Evolutionary conservation across 1,140 invertebrate species (phyloP).

Genomic region (Brachionus plicatilis): DNA sequence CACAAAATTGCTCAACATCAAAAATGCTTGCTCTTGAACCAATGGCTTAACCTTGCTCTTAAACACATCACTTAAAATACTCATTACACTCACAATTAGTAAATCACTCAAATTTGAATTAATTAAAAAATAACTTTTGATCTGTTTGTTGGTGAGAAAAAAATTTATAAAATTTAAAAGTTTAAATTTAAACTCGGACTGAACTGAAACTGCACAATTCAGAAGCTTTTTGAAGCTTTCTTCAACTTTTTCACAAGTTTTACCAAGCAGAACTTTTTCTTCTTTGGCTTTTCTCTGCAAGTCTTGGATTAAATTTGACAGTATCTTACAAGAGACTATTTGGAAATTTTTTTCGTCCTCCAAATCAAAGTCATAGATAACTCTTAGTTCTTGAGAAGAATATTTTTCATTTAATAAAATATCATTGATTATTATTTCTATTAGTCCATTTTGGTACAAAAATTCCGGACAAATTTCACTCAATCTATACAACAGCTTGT

Average conservation of each 20-base stretch:
- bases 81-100: background rate
- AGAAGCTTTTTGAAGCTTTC: background rate
- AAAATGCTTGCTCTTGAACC: background rate
- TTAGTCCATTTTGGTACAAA: conserved; percentile 27
- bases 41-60: background rate
- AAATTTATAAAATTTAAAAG: conserved; percentile 32
- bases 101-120: background rate
- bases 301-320: background rate
- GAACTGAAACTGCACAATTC: background rate
- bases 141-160: background rate
- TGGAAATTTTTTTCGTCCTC: background rate
- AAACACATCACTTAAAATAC: conserved; percentile 24
- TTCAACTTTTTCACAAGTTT: background rate
- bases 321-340: background rate
- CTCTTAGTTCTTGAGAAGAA: background rate
- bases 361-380: background rate
- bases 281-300: background rate
- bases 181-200: conserved; percentile 31
- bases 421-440: background rate
- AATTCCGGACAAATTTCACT: conserved; percentile 17
- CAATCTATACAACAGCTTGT: conserved; percentile 1
- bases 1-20: conserved; percentile 10
- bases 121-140: background rate
- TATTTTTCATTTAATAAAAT: background rate
- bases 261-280: background rate